Conservation (phyloP, 2,113 vertebrate species). For the Zosterops hypoxanthus region DNA sequence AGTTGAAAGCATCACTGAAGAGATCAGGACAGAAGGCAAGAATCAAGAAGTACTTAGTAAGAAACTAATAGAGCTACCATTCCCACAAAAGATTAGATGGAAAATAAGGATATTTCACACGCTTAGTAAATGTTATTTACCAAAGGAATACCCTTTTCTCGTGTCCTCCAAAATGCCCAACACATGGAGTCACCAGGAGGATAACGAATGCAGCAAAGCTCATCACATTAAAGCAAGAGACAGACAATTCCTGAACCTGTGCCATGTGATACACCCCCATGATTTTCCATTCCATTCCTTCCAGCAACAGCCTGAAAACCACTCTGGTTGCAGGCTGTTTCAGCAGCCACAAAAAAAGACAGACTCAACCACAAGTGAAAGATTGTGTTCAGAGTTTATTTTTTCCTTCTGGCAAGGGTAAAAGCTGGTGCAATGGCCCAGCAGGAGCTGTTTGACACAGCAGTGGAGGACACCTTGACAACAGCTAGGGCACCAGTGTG, state of each 20-base stretch:
- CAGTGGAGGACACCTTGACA: neutral
- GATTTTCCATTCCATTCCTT: conserved; percentile 13
- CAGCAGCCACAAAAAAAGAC: neutral
- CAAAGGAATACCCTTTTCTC: neutral
- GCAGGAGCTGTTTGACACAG: neutral
- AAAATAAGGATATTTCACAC: neutral
- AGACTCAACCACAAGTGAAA: neutral
- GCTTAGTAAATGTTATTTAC: neutral
- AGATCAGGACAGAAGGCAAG: neutral
- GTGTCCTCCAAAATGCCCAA: neutral
- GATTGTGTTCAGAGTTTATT: neutral
- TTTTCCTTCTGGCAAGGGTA: neutral
- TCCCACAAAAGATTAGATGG: neutral
- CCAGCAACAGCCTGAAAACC: neutral
- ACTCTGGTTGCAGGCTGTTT: neutral
- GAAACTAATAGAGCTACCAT: neutral
- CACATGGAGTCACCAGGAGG: neutral
- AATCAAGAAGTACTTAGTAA: neutral
- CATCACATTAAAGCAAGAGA: neutral
- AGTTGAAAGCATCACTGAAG: neutral
- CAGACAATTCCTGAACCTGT: neutral
- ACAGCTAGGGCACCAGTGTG: neutral
- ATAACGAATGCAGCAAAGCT: neutral
- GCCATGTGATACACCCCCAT: neutral
- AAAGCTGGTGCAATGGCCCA: neutral